These are phyloP conservation scores for Sternarchorhynchus goeldii DNA, from an alignment of 2,797 vertebrate species.

Conservation along the genomic window DNA sequence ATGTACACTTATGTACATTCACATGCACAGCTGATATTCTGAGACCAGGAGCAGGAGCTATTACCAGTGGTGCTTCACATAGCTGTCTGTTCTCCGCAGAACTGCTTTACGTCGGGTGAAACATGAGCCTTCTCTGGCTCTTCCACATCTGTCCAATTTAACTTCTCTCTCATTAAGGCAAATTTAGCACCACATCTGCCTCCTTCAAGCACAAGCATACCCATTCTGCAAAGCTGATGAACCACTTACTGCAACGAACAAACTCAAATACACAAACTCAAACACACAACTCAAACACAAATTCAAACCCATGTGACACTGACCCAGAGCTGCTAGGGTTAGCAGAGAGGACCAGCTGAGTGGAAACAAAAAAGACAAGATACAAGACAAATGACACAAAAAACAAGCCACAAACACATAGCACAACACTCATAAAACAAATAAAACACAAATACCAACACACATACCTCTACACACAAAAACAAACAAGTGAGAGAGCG, in stretches of 20 bases:
- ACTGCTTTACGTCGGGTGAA: background rate
- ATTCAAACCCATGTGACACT: too few species aligned
- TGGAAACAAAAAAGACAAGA: conserved; percentile 28
- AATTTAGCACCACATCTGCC: conserved; percentile 37
- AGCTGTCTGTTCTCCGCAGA: background rate
- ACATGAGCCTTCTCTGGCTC: conserved; percentile 4
- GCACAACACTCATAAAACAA: too few species aligned
- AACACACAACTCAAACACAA: too few species aligned
- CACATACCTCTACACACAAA: too few species aligned
- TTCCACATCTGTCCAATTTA: conserved; percentile 13
- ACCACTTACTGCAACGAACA: background rate
- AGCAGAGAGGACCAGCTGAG: too few species aligned
- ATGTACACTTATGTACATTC: too few species aligned
- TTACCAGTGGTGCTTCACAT: background rate
- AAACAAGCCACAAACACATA: background rate
- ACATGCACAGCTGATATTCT: background rate
- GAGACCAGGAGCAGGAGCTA: background rate
- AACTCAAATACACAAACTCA: background rate
- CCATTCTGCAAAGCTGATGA: conserved; percentile 31
- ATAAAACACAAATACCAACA: too few species aligned
- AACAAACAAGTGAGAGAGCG: background rate
- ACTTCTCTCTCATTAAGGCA: conserved; percentile 9
- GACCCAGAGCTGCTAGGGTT: too few species aligned
- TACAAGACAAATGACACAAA: background rate
- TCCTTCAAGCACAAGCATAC: conserved; percentile 27